These are phyloP conservation scores for Halictus ligatus DNA, from an alignment of 2,888 invertebrate species.

Conservation along the genomic window DNA sequence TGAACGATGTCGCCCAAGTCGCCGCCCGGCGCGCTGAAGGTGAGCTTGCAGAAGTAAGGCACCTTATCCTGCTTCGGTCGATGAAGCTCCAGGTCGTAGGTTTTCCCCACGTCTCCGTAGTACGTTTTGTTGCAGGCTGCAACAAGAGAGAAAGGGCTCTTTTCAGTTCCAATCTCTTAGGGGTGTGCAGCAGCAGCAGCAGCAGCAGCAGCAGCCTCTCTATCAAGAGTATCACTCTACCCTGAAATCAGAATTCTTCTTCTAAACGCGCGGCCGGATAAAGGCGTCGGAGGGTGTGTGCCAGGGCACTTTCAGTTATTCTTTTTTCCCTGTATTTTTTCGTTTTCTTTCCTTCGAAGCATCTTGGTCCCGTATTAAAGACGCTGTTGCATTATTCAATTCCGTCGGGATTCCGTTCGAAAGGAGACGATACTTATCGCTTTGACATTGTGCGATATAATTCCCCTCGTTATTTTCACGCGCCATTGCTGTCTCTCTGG, in stretches of 20 bases:
- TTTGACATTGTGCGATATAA: not conserved
- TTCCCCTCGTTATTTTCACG: not conserved
- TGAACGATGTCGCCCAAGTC: constrained; percentile 94
- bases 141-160: constrained; percentile 55
- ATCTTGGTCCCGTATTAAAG: not conserved
- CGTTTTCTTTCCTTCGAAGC: not conserved
- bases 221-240: constrained; percentile 21
- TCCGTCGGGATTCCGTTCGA: not conserved
- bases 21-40: constrained; percentile 93
- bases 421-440: not conserved
- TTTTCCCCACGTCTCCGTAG: constrained; percentile 94
- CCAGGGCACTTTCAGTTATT: constrained; percentile 8
- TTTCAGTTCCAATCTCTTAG: constrained; percentile 18
- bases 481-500: not conserved
- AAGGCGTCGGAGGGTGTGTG: not conserved
- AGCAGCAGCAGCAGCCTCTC: not conserved
- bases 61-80: constrained; percentile 94
- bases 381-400: not conserved
- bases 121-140: constrained; percentile 96
- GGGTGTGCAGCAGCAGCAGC: not conserved
- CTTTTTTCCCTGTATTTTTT: not conserved
- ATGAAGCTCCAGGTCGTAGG: constrained; percentile 94
- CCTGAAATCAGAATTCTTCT: constrained; percentile 17
- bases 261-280: not conserved
- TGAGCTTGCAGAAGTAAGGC: constrained; percentile 94